These are phyloP conservation scores for Diuraphis noxia DNA, from an alignment of 1,140 invertebrate species.

Conservation along the genomic window DNA sequence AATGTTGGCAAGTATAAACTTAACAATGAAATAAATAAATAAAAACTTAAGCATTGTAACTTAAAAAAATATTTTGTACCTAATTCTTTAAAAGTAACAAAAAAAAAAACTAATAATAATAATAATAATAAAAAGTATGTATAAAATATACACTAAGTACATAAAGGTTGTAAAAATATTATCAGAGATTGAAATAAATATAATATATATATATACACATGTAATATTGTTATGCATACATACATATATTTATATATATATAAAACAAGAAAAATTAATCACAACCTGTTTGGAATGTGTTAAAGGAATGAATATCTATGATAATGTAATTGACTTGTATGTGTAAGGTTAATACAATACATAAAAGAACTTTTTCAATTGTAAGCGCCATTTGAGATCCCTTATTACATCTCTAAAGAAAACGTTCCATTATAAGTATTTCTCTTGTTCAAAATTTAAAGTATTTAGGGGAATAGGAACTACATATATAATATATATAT, in stretches of 20 bases:
- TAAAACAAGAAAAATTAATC: background rate
- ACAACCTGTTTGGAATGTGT: constrained; percentile 36
- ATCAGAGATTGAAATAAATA: background rate
- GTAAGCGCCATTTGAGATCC: constrained; percentile 36
- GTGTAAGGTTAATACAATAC: background rate
- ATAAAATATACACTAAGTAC: constrained; percentile 41
- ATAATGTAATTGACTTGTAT: constrained; percentile 43
- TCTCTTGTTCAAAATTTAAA: constrained; percentile 23
- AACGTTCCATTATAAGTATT: constrained; percentile 15
- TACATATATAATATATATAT: constrained; percentile 3
- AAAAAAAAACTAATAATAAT: constrained; percentile 1
- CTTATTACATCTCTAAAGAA: constrained; percentile 38
- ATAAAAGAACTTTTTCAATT: constrained; percentile 33
- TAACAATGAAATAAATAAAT: constrained; percentile 39
- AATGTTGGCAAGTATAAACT: constrained; percentile 28
- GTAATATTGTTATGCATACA: background rate
- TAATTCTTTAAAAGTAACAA: constrained; percentile 25
- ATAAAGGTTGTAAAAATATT: constrained; percentile 6
- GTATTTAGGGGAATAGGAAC: constrained; percentile 34
- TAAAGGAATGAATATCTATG: background rate
- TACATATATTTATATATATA: background rate
- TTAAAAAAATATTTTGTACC: constrained; percentile 39
- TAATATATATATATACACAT: background rate
- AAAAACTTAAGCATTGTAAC: constrained; percentile 25
- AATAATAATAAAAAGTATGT: constrained; percentile 16